phyloP scores from a whole-genome alignment of 2,113 vertebrate genomes.

The Apteryx mantelli region DNA sequence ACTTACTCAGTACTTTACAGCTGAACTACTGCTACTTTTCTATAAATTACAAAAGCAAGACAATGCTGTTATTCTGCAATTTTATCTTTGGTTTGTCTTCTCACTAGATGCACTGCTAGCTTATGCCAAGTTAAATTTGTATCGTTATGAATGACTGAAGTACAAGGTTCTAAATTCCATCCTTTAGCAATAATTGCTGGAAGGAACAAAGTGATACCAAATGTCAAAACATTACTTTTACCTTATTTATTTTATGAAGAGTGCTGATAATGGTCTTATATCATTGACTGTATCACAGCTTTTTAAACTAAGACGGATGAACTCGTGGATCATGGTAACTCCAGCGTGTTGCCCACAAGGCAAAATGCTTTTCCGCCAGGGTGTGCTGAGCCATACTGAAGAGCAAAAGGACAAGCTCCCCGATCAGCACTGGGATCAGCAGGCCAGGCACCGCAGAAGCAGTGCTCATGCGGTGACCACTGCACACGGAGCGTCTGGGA shows the following conservation, averaged over 20 bases:
- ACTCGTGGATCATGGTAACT: neutral
- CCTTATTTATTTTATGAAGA: neutral
- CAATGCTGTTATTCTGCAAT: neutral
- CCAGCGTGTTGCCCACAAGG: neutral
- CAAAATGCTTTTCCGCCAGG: accelerated
- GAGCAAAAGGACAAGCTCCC: neutral
- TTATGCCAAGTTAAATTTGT: neutral
- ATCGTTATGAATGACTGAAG: neutral
- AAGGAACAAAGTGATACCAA: neutral
- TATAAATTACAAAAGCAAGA: neutral
- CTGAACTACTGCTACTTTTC: neutral
- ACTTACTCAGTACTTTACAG: neutral
- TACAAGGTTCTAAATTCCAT: neutral
- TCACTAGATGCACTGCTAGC: neutral
- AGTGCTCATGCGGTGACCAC: neutral
- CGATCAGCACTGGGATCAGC: neutral
- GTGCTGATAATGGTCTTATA: neutral
- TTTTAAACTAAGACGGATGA: neutral
- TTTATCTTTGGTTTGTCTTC: neutral
- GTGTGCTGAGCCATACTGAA: neutral
- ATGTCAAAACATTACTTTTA: neutral
- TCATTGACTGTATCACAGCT: neutral
- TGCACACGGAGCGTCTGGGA: neutral
- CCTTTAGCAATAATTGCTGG: neutral
- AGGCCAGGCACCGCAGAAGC: neutral